Evolutionary conservation across 2,888 invertebrate species (phyloP), one percentile per base, ranked within the genome.

Genomic region (Mythimna pallens): DNA sequence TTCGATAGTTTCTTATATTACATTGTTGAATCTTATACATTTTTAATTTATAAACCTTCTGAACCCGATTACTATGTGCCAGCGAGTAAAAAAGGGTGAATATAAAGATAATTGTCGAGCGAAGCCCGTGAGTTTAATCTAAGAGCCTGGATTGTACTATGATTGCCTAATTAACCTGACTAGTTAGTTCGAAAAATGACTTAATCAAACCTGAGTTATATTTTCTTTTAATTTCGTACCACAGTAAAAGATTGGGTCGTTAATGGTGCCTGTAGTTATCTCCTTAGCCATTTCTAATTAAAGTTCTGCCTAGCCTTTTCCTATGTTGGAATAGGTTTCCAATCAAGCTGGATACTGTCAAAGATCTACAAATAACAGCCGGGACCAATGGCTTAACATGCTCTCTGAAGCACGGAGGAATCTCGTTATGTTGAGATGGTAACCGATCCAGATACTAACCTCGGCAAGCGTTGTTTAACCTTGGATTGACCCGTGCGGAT

Each of bases 51-150:
- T 30, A 30, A 14, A 25, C 3, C 55, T 43, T 66, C 76, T 65
- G 55, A 3, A 3, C 5, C 0, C 17, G 20, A 22, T 3, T 34
- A 34, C 20, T 22, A 34, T 5, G 14, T 40, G 22, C 40, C 10
- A 52, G 20, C 17, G 34, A 25, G 54, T 36, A 68, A 61, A 73
- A 81, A 80, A 81, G 67, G 65, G 59, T 69, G 69, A 66, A 65
- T 65, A 70, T 72, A 68, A 73, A 70, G 54, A 59, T 73, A 81
- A 78, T 52, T 72, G 30, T 43, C 20, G 6, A 59, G n/a, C 50
- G 50, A 76, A 67, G 54, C 61, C 52, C 3, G 66, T 65, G 54
- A 65, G 67, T 81, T 81, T 68, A 70, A 68, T 68, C 34, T 58
- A 30, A 81, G 14, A 76, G 17, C 30, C 10, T 43, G 47, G 61